phyloP scores from a whole-genome alignment of 2,797 vertebrate genomes.

The Centroberyx gerrardi region DNA sequence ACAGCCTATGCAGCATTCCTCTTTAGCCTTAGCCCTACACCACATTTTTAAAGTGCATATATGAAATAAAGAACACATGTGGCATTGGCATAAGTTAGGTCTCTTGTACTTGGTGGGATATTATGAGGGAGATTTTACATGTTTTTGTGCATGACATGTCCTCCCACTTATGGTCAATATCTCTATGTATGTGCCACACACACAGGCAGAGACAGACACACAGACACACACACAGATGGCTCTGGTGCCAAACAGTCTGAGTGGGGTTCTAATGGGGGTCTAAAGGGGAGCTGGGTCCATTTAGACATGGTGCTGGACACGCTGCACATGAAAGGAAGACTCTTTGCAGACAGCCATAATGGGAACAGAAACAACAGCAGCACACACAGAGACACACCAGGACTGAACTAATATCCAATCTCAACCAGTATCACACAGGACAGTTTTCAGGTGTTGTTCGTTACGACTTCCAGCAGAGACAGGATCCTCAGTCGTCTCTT shows the following conservation, averaged over 20 bases:
- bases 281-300: slow-evolving; percentile 43
- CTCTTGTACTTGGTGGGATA: not conserved
- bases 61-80: not conserved
- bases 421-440: slow-evolving; percentile 48
- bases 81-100: not conserved
- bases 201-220: slow-evolving; percentile 26
- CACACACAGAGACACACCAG: slow-evolving; percentile 25
- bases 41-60: not conserved
- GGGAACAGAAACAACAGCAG: slow-evolving; percentile 45
- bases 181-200: slow-evolving; percentile 4
- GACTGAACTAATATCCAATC: slow-evolving; percentile 46
- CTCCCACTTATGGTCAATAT: slow-evolving; percentile 13
- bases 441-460: slow-evolving; percentile 58
- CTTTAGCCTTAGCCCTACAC: not conserved
- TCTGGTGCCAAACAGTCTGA: slow-evolving; percentile 75
- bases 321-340: slow-evolving; percentile 54
- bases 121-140: not conserved
- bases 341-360: slow-evolving; percentile 34
- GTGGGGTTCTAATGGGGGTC: slow-evolving; percentile 37
- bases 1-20: not conserved
- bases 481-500: slow-evolving; percentile 12
- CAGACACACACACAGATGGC: slow-evolving; percentile 34
- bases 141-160: slow-evolving; percentile 15
- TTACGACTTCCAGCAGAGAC: slow-evolving; percentile 43
- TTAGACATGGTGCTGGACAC: slow-evolving; percentile 54